Base-by-base conservation (phyloP, 2,797 vertebrate genomes). In the Coranthus polyacanthus region DNA sequence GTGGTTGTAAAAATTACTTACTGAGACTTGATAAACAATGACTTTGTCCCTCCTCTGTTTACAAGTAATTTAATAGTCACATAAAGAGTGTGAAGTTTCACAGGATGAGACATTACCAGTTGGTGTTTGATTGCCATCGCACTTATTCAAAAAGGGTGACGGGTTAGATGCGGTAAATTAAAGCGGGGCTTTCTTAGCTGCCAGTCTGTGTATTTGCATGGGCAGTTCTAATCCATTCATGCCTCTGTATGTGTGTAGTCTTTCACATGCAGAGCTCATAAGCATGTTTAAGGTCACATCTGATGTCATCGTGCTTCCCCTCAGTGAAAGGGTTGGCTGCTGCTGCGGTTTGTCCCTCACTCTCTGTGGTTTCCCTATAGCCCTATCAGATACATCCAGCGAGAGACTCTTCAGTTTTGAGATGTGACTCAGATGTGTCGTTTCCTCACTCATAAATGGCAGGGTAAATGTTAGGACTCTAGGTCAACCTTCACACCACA, bases 241-340 rank as follows among this genome's bases (percentile, higher is more conserved):
- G 21, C 13, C 3, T 15, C 4, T 34, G 36, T 51, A 16, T 5
- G 26, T 44, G 52, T 26, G 41, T n/a, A n/a, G n/a, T n/a, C n/a
- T n/a, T n/a, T n/a, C n/a, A n/a, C 39, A 41, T 16, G 32, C 4
- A 24, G 47, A 63, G 67, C 78, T 81, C 76, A 86, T 83, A 58
- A 65, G 57, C 84, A 80, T 85, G 63, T 81, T 83, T 78, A 88
- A 91, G 85, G 87, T 89, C 87, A 91, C 51, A 15, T 78, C 41
- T 88, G 87, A 88, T 88, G 86, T 87, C 85, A 89, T 56, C 1
- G 79, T 83, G 83, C 64, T 90, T 90, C 70, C 87, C 87, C 83
- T 61, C 52, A 75, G 66, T 67, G 56, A 78, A 81, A 67, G 68
- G 60, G 2, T 55, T 70, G 24, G 63, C 41, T 62, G 20, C 60